Evolutionary conservation across 2,113 vertebrate genomes (phyloP).

Genomic region (Cercopithecus mona): DNA sequence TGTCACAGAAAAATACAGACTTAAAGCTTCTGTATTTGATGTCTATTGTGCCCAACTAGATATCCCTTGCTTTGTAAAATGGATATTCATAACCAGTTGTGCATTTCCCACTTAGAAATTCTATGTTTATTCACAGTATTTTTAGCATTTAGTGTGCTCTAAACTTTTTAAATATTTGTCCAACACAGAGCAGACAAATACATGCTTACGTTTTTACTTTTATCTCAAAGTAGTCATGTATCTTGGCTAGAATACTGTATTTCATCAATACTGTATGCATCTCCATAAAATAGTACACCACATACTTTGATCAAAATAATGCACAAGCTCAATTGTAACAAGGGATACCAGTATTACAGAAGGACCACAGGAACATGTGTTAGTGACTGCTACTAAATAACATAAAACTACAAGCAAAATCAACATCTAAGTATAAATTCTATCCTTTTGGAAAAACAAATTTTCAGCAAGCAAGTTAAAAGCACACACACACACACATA

Average conservation of each 20-base stretch:
- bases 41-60: constrained; percentile 59
- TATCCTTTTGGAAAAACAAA: constrained; percentile 61
- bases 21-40: constrained; percentile 63
- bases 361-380: constrained; percentile 64
- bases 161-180: constrained; percentile 6
- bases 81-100: neutral
- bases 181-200: neutral
- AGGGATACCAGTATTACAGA: constrained; percentile 76
- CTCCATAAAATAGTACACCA: neutral
- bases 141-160: neutral
- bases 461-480: constrained; percentile 74
- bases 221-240: neutral
- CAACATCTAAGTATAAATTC: constrained; percentile 55
- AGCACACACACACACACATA: constrained; percentile 58
- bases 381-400: constrained; percentile 68
- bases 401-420: constrained; percentile 72
- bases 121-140: neutral
- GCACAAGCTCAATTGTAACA: constrained; percentile 7
- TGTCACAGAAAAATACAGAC: constrained; percentile 71
- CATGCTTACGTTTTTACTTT: neutral
- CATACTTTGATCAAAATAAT: constrained; percentile 16
- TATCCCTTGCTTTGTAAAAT: constrained; percentile 75
- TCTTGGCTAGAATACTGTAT: neutral
- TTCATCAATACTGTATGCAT: neutral
- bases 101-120: constrained; percentile 29